Conservation (phyloP, 2,113 vertebrate genomes). For the Pipra filicauda region DNA sequence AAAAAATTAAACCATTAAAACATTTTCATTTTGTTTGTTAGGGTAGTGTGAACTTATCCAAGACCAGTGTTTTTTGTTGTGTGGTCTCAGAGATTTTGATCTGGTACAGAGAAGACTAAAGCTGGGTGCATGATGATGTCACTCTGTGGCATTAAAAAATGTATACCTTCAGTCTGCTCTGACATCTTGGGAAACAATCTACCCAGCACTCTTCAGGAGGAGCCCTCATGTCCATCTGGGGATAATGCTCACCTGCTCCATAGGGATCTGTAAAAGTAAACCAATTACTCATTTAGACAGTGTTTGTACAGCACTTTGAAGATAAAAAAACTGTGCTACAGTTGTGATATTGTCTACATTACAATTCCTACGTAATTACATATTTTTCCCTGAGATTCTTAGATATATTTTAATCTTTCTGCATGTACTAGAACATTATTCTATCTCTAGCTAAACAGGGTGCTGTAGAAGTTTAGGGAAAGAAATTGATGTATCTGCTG, state of each 20-base stretch:
- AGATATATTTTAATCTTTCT: slow-evolving; percentile 31
- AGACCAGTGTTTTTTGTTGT: neutral
- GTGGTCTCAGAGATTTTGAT: neutral
- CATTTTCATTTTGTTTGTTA: neutral
- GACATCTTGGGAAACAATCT: neutral
- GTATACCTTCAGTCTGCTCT: neutral
- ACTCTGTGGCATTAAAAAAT: neutral
- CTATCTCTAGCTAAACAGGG: slow-evolving; percentile 23
- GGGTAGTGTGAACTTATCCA: neutral
- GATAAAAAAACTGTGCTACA: neutral
- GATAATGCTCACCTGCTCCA: neutral
- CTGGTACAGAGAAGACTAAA: neutral
- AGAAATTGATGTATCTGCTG: slow-evolving; percentile 62
- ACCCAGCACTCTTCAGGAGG: neutral
- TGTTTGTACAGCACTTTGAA: slow-evolving; percentile 1
- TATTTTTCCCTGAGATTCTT: neutral
- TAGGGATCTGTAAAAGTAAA: neutral
- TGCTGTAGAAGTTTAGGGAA: neutral
- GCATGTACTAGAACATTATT: neutral
- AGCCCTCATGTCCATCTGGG: neutral
- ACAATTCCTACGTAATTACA: neutral
- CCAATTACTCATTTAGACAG: neutral
- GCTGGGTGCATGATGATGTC: neutral
- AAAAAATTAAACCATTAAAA: neutral
- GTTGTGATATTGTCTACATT: neutral